A percentile compares a stretch with the other conserved stretches of the same genome.
phyloP scores from a whole-genome alignment of 2,113 vertebrate genomes.

The Ceratotherium simum region DNA sequence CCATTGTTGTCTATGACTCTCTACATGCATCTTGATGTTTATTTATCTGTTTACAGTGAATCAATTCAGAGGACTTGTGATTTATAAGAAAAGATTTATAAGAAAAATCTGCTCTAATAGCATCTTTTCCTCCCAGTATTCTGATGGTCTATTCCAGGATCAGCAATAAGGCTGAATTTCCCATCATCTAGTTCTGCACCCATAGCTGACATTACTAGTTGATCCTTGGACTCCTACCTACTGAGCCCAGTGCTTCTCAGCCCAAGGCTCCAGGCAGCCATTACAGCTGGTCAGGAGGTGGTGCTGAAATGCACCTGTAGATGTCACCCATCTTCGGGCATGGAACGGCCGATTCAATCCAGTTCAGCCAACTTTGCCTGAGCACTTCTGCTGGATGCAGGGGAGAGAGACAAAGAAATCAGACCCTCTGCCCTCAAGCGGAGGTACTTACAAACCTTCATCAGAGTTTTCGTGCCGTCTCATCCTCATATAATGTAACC shows the following conservation, averaged over 20 bases:
- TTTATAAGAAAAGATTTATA: not conserved
- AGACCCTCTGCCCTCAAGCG: not conserved
- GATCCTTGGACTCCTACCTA: not conserved
- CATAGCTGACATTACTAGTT: not conserved
- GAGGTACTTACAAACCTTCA: not conserved
- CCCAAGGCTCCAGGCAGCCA: not conserved
- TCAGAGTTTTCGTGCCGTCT: not conserved
- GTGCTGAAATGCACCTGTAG: rapidly evolving
- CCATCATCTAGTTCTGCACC: not conserved
- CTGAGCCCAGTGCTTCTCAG: not conserved
- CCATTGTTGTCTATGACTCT: not conserved
- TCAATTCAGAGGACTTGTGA: not conserved
- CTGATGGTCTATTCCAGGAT: not conserved
- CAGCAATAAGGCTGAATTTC: too few relatives aligned
- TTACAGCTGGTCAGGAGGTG: not conserved
- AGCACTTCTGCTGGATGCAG: not conserved
- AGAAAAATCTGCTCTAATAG: not conserved
- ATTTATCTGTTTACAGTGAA: not conserved
- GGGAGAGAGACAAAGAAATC: not conserved
- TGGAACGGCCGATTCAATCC: rapidly evolving
- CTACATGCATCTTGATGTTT: not conserved
- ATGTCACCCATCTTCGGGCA: not conserved
- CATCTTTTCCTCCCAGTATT: not conserved
- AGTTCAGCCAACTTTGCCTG: not conserved
- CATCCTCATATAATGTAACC: not conserved